Conservation (phyloP, 2,113 vertebrate species). For the Hyperopisus bebe region DNA sequence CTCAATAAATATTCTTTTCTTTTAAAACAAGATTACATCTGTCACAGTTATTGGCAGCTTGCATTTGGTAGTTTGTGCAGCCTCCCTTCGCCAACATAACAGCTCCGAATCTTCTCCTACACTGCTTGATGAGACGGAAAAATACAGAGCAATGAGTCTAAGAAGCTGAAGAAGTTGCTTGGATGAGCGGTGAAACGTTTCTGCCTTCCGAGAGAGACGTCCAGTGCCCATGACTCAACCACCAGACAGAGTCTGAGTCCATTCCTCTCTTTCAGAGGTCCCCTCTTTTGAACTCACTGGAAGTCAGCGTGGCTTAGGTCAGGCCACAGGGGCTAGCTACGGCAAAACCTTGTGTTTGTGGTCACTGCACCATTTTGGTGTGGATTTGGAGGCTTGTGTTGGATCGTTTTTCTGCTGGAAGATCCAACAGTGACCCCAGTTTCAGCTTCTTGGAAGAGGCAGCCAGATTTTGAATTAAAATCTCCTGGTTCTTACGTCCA, state of each 20-base stretch:
- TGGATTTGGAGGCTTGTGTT: background rate
- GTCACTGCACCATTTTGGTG: background rate
- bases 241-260: background rate
- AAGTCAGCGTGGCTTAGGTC: background rate
- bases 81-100: background rate
- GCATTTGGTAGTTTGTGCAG: background rate
- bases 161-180: no score
- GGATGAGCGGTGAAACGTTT: no score
- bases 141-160: background rate
- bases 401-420: background rate
- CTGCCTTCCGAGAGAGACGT: no score
- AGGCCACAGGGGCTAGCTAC: background rate
- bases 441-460: background rate
- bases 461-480: background rate
- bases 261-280: background rate
- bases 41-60: background rate
- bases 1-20: background rate
- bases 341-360: background rate
- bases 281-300: background rate
- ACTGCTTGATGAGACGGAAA: background rate
- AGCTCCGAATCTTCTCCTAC: background rate
- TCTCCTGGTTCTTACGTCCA: background rate
- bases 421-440: no score
- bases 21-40: background rate
- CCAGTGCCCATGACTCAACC: no score